Conservation (phyloP, 2,888 invertebrate genomes). For the Leistus spinibarbis region DNA sequence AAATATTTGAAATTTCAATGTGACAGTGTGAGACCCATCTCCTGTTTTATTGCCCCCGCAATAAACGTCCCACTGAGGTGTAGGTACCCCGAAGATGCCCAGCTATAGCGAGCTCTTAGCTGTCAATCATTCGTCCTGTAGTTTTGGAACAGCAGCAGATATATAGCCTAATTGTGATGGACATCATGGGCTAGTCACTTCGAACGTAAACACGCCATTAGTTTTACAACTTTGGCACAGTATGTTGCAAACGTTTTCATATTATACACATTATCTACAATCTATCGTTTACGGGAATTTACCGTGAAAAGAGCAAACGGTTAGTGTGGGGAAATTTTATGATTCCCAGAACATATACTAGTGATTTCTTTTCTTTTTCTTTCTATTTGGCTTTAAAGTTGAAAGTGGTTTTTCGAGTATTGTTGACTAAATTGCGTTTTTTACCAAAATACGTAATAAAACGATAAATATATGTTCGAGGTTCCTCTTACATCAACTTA, state of each 20-base stretch:
- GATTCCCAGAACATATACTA: background rate
- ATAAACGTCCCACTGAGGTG: background rate
- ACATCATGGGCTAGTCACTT: background rate
- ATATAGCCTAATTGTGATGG: background rate
- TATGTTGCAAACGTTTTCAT: too few relatives aligned
- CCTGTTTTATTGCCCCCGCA: background rate
- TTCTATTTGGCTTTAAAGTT: too few relatives aligned
- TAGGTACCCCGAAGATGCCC: background rate
- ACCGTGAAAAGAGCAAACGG: background rate
- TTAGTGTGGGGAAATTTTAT: background rate
- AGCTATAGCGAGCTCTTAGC: background rate
- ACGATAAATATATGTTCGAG: too few relatives aligned
- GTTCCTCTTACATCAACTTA: too few relatives aligned
- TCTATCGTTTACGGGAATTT: background rate
- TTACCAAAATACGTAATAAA: too few relatives aligned
- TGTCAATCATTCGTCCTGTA: background rate
- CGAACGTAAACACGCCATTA: background rate
- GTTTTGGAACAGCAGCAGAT: background rate
- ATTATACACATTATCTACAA: too few relatives aligned
- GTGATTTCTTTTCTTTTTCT: background rate
- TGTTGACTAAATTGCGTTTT: too few relatives aligned
- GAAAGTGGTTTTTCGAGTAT: too few relatives aligned
- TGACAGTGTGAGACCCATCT: background rate
- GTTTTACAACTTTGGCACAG: slow-evolving; percentile 1
- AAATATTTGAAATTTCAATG: background rate